These are phyloP conservation scores for Eupithecia exiguata DNA, from an alignment of 2,888 invertebrate genomes.

Conservation along the genomic window DNA sequence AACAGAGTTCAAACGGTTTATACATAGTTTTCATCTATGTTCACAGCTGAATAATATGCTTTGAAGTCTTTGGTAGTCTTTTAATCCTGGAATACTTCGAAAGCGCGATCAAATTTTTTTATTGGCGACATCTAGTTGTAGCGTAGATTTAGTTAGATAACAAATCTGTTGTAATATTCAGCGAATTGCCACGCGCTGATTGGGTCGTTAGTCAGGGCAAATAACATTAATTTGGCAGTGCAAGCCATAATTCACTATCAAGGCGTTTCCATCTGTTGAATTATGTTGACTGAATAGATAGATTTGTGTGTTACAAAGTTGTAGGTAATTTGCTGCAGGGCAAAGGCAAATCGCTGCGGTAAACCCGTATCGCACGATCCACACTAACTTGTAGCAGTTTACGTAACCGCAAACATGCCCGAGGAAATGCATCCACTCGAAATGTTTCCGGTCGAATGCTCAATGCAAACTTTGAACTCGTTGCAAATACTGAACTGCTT, in stretches of 20 bases:
- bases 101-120: too few species aligned
- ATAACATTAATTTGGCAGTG: constrained; percentile 45
- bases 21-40: too few species aligned
- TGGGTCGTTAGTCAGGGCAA: constrained; percentile 46
- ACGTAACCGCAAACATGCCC: constrained; percentile 51
- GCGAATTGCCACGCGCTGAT: constrained; percentile 26
- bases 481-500: constrained; percentile 14
- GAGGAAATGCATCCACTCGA: constrained; percentile 39
- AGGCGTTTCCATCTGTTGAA: constrained; percentile 38
- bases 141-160: not conserved
- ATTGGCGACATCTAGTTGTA: too few species aligned
- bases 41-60: too few species aligned
- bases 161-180: constrained; percentile 16
- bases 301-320: constrained; percentile 29
- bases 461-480: constrained; percentile 18
- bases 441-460: constrained; percentile 20
- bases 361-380: constrained; percentile 45
- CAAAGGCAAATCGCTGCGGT: constrained; percentile 53
- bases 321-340: constrained; percentile 40
- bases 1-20: too few species aligned
- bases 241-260: constrained; percentile 45
- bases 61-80: too few species aligned
- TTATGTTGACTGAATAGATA: constrained; percentile 39
- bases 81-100: too few species aligned
- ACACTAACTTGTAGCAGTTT: constrained; percentile 43